phyloP scores from a whole-genome alignment of 2,888 invertebrate genomes.

The Plemyria rubiginata region DNA sequence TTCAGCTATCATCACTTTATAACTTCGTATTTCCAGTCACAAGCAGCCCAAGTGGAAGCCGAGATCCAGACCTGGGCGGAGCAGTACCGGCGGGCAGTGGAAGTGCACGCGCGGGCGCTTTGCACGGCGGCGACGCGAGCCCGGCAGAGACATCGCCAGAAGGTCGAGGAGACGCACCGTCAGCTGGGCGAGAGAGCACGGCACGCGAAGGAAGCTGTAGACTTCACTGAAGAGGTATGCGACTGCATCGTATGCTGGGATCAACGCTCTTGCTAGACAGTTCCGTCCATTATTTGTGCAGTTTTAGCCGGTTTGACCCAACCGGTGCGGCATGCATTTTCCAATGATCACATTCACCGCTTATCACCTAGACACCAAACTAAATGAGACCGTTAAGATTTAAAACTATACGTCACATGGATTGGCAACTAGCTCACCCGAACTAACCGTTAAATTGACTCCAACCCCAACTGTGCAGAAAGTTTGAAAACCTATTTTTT shows the following conservation, averaged over 20 bases:
- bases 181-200: conserved; percentile 81
- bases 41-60: conserved; percentile 78
- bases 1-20: not conserved
- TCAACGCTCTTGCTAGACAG: not conserved
- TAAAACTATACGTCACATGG: too few species aligned
- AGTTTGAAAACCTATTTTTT: not conserved
- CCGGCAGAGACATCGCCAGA: conserved; percentile 73
- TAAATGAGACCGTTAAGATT: too few species aligned
- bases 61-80: conserved; percentile 88
- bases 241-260: too few species aligned
- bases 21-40: conserved; percentile 53
- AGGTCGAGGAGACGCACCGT: conserved; percentile 68
- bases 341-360: too few species aligned
- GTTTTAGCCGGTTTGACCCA: not conserved
- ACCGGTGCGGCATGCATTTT: too few species aligned
- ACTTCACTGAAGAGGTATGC: conserved; percentile 85
- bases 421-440: too few species aligned
- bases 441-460: not conserved
- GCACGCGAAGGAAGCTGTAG: conserved; percentile 85
- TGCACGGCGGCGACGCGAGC: conserved; percentile 82
- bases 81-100: conserved; percentile 87
- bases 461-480: not conserved
- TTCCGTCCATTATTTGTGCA: not conserved
- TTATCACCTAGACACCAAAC: too few species aligned
- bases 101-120: conserved; percentile 84